phyloP scores from a whole-genome alignment of 2,888 invertebrate genomes.

The Xylophagus ater region DNA sequence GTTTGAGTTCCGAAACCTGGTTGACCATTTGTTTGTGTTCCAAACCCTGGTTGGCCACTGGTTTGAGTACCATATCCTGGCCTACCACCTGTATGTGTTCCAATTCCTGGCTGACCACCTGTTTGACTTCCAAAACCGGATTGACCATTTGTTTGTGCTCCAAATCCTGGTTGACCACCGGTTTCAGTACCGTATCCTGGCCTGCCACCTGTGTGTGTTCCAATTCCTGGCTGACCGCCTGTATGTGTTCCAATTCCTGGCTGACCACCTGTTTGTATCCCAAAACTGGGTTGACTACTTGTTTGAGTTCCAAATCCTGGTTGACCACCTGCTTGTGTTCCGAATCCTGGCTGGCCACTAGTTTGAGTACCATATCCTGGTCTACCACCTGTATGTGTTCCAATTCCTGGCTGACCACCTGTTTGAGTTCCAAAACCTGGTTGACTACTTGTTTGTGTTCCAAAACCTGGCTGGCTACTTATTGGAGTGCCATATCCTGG shows the following conservation, averaged over 20 bases:
- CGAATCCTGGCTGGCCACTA: neutral
- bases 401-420: constrained; percentile 3
- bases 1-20: neutral
- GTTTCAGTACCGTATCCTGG: no score
- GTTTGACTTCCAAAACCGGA: neutral
- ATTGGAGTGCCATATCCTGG: neutral
- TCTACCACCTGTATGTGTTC: no score
- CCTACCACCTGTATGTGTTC: no score
- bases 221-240: no score
- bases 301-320: constrained; percentile 2
- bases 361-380: constrained; percentile 3
- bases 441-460: neutral
- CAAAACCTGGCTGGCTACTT: neutral
- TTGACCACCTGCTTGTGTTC: constrained; percentile 2
- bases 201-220: no score
- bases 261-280: neutral
- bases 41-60: no score
- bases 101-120: constrained; percentile 3
- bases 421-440: neutral
- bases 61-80: neutral
- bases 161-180: no score
- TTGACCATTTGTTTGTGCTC: neutral
- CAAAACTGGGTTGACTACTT: neutral
- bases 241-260: no score
- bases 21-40: neutral